These are phyloP conservation scores for Drosophila meridionalis DNA, from an alignment of 2,888 invertebrate species.

Conservation along the genomic window DNA sequence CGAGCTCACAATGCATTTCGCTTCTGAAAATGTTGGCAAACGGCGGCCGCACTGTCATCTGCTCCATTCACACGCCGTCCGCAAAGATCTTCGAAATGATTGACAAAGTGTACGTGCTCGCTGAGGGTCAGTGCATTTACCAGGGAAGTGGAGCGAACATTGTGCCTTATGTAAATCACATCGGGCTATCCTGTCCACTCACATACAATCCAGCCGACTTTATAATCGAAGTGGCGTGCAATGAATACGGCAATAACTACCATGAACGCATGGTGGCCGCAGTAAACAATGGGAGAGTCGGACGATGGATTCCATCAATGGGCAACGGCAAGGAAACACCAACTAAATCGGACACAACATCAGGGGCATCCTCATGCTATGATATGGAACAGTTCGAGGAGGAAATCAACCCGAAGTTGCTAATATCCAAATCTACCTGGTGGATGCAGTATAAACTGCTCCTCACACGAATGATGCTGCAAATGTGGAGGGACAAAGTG, in stretches of 20 bases:
- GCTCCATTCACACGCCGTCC: slow-evolving; percentile 98
- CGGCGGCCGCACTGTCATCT: slow-evolving; percentile 95
- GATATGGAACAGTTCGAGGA: slow-evolving; percentile 81
- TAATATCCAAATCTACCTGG: slow-evolving; percentile 87
- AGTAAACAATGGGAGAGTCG: slow-evolving; percentile 88
- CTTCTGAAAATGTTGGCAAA: slow-evolving; percentile 93
- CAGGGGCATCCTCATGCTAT: slow-evolving; percentile 77
- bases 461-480: slow-evolving; percentile 89
- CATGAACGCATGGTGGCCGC: slow-evolving; percentile 89
- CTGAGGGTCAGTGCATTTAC: slow-evolving; percentile 95
- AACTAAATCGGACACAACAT: slow-evolving; percentile 81
- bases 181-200: slow-evolving; percentile 93
- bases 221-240: slow-evolving; percentile 92
- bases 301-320: slow-evolving; percentile 85
- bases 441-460: slow-evolving; percentile 89
- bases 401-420: slow-evolving; percentile 86
- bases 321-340: slow-evolving; percentile 59
- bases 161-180: slow-evolving; percentile 91
- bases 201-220: slow-evolving; percentile 99
- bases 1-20: slow-evolving; percentile 94
- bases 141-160: slow-evolving; percentile 92
- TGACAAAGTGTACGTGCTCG: slow-evolving; percentile 95
- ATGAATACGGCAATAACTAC: slow-evolving; percentile 90
- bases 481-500: slow-evolving; percentile 91
- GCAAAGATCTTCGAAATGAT: slow-evolving; percentile 96